Evolutionary conservation across 2,888 invertebrate genomes (phyloP).

Genomic region (Anodontia alba): DNA sequence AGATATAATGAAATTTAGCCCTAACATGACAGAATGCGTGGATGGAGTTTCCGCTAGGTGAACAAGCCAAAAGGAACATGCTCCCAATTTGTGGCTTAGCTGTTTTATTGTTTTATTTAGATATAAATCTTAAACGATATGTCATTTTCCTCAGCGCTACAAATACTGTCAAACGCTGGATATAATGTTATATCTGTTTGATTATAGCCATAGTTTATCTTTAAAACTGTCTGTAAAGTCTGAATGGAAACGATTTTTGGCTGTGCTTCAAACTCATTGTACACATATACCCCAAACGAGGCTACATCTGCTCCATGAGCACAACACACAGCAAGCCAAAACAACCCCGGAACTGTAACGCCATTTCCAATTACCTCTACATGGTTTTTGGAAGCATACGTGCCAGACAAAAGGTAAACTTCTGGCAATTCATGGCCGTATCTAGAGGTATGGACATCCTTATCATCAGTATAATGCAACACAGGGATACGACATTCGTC

Average conservation of each 20-base stretch:
- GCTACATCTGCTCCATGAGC: conserved; percentile 67
- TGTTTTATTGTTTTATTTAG: neutral
- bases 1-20: too few species aligned
- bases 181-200: conserved; percentile 69
- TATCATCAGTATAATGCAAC: conserved; percentile 25
- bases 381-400: conserved; percentile 62
- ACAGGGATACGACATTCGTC: conserved; percentile 71
- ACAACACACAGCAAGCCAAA: conserved; percentile 79
- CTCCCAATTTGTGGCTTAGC: too few species aligned
- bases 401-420: conserved; percentile 63
- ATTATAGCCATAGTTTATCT: conserved; percentile 63
- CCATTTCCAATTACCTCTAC: conserved; percentile 72
- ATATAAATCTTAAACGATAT: conserved; percentile 59
- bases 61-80: too few species aligned
- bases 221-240: conserved; percentile 73
- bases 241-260: conserved; percentile 71
- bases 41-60: too few species aligned
- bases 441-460: conserved; percentile 27
- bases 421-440: conserved; percentile 63
- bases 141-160: conserved; percentile 73
- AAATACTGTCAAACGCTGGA: conserved; percentile 73
- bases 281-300: conserved; percentile 75
- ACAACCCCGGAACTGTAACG: conserved; percentile 74
- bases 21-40: too few species aligned
- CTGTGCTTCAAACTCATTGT: conserved; percentile 68